A percentile compares a stretch with the other conserved stretches of the same genome.
phyloP scores from a whole-genome alignment of 1,140 invertebrate species.

The Heliconius congener region DNA sequence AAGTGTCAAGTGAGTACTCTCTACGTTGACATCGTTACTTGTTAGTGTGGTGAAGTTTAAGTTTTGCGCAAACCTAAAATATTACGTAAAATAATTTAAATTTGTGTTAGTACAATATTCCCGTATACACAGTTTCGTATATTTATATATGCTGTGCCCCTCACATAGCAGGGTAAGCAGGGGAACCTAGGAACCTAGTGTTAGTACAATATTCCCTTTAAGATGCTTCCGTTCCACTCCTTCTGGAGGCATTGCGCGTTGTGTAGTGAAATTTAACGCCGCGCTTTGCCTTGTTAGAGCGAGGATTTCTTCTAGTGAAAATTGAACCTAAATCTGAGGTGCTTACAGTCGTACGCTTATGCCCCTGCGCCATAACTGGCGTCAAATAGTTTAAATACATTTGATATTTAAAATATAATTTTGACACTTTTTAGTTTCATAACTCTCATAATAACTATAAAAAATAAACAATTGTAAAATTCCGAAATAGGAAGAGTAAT shows the following conservation, averaged over 20 bases:
- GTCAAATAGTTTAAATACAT: neutral
- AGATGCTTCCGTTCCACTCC: too few relatives aligned
- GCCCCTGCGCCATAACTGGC: too few relatives aligned
- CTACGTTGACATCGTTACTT: constrained; percentile 27
- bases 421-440: neutral
- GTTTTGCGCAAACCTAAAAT: neutral
- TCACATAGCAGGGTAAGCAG: too few relatives aligned
- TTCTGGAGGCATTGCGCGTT: too few relatives aligned
- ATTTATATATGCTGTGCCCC: too few relatives aligned
- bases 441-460: neutral
- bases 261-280: too few relatives aligned
- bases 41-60: constrained; percentile 7
- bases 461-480: neutral
- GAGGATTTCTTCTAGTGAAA: too few relatives aligned
- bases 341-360: too few relatives aligned
- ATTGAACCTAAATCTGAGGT: too few relatives aligned
- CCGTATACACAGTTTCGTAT: neutral
- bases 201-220: too few relatives aligned
- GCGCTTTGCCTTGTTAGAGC: too few relatives aligned
- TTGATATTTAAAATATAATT: neutral
- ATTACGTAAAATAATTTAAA: neutral
- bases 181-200: too few relatives aligned
- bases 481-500: neutral
- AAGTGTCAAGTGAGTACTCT: constrained; percentile 24
- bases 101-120: neutral